phyloP scores from a whole-genome alignment of 2,113 vertebrate genomes.

The Trachemys scripta region DNA sequence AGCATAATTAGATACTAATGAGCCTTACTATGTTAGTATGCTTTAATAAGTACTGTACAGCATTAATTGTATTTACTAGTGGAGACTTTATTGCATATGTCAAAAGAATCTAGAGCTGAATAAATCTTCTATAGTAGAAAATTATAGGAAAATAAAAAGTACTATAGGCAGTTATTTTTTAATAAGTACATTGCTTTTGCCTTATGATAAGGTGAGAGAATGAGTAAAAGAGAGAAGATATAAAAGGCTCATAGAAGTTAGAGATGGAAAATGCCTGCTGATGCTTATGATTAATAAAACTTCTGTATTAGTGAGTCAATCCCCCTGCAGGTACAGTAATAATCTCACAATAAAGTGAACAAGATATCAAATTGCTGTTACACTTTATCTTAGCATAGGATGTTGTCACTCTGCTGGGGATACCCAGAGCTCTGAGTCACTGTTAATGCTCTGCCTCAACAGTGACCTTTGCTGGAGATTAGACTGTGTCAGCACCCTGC shows the following conservation, averaged over 20 bases:
- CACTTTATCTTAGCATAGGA: neutral
- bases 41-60: constrained; percentile 32
- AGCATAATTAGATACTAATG: constrained; percentile 27
- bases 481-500: neutral
- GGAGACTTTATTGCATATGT: constrained; percentile 56
- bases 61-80: constrained; percentile 55
- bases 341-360: neutral
- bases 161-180: constrained; percentile 43
- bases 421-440: neutral
- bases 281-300: neutral
- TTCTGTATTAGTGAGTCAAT: neutral
- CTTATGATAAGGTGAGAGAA: constrained; percentile 48
- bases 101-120: constrained; percentile 60
- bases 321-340: neutral
- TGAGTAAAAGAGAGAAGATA: constrained; percentile 23
- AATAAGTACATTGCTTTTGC: constrained; percentile 24
- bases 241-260: neutral
- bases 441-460: neutral
- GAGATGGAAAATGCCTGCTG: neutral
- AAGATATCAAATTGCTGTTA: neutral
- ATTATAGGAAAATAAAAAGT: constrained; percentile 47
- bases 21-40: constrained; percentile 46
- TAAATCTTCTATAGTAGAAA: constrained; percentile 63
- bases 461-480: neutral
- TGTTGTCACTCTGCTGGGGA: neutral